Conservation (phyloP, 2,797 vertebrate species). For the Crocidura indochinensis region DNA sequence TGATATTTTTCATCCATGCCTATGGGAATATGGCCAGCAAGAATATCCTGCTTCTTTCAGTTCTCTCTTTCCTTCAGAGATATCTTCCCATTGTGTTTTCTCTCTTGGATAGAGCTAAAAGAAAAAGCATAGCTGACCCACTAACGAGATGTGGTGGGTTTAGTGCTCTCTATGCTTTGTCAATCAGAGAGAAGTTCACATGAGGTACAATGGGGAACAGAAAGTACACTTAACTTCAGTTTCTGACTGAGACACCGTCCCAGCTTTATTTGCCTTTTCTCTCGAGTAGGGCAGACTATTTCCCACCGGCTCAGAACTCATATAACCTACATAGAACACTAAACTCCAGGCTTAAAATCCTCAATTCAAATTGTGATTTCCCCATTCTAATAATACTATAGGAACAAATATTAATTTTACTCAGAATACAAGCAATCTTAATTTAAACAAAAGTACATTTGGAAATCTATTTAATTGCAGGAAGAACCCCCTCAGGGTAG, state of each 20-base stretch:
- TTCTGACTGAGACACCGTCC: not conserved
- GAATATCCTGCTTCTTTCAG: not conserved
- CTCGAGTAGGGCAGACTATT: not conserved
- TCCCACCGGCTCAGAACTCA: not conserved
- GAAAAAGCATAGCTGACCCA: too few species aligned
- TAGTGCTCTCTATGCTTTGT: not conserved
- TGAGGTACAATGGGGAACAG: too few species aligned
- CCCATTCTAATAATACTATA: not conserved
- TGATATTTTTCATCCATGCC: not conserved
- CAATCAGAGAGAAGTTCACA: not conserved
- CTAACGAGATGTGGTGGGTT: rapidly evolving
- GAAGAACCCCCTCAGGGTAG: slow-evolving; percentile 27
- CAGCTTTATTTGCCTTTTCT: not conserved
- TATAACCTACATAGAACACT: not conserved
- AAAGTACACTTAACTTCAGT: not conserved
- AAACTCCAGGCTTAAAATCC: not conserved
- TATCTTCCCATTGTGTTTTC: not conserved
- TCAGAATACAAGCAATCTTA: slow-evolving; percentile 48
- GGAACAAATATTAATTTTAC: slow-evolving; percentile 46
- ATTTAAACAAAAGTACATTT: slow-evolving; percentile 5
- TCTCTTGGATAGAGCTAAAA: not conserved
- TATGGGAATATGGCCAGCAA: not conserved
- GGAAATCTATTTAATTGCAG: slow-evolving; percentile 51
- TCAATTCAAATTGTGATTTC: not conserved
- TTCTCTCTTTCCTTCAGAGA: not conserved